Percentiles rank a stretch among this genome's conserved stretches.
phyloP scores from a whole-genome alignment of 2,888 invertebrate species.

The Malacosoma neustria region DNA sequence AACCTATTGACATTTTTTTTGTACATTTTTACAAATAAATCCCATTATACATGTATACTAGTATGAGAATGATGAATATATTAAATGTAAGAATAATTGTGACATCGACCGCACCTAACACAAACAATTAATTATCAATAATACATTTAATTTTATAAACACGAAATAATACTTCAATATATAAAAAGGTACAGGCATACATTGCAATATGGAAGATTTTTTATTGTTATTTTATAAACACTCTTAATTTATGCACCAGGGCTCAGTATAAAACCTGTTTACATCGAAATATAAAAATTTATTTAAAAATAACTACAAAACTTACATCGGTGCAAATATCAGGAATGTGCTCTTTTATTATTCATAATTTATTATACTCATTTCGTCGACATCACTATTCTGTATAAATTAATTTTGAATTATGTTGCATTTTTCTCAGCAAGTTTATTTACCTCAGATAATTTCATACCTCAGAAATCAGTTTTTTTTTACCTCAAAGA shows the following conservation, averaged over 20 bases:
- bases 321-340: slow-evolving; percentile 46
- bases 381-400: background rate
- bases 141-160: slow-evolving; percentile 44
- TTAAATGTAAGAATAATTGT: slow-evolving; percentile 43
- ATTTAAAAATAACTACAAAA: slow-evolving; percentile 57
- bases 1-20: slow-evolving; percentile 17
- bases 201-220: slow-evolving; percentile 7
- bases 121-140: slow-evolving; percentile 37
- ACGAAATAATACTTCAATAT: slow-evolving; percentile 12
- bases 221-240: slow-evolving; percentile 9
- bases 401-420: too few relatives aligned
- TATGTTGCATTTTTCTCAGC: too few relatives aligned
- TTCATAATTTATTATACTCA: slow-evolving; percentile 8
- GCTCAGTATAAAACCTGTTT: slow-evolving; percentile 40
- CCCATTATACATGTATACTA: slow-evolving; percentile 35
- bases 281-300: slow-evolving; percentile 52
- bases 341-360: slow-evolving; percentile 46
- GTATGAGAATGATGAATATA: slow-evolving; percentile 30
- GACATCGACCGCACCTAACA: slow-evolving; percentile 43
- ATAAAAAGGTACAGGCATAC: background rate
- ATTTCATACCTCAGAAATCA: too few relatives aligned
- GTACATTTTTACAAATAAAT: slow-evolving; percentile 68
- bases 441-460: too few relatives aligned
- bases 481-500: too few relatives aligned
- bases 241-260: slow-evolving; percentile 5